A percentile compares a stretch with the other conserved stretches of the same genome.
Evolutionary conservation across 2,113 vertebrate species (phyloP).

Genomic region (Martes martes): DNA sequence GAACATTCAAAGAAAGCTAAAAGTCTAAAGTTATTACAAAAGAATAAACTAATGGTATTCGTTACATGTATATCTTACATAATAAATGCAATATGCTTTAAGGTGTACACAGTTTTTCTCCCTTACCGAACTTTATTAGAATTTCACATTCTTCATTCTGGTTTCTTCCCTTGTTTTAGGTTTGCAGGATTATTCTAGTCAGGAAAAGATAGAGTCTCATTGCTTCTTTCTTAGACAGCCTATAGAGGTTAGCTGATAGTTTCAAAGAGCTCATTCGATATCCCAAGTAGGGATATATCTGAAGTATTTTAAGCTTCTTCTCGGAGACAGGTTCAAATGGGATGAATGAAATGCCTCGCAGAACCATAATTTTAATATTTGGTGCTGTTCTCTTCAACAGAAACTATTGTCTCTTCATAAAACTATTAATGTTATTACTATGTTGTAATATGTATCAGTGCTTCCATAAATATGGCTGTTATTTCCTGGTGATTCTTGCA

Average conservation of each 20-base stretch:
- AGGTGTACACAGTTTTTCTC: background rate
- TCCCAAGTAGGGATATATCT: background rate
- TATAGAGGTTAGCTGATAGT: background rate
- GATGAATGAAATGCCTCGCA: background rate
- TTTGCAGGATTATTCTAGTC: constrained; percentile 2
- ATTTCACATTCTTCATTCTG: constrained; percentile 11
- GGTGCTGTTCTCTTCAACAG: background rate
- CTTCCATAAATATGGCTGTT: background rate
- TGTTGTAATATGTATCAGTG: background rate
- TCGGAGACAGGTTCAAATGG: background rate
- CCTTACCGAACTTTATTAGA: background rate
- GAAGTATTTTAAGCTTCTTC: background rate
- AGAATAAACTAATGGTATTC: background rate
- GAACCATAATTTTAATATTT: background rate
- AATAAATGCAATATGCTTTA: background rate
- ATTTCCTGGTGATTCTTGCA: background rate
- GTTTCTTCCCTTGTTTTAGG: background rate
- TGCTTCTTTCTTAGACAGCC: background rate
- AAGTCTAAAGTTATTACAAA: background rate
- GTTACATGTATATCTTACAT: background rate
- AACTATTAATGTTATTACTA: background rate
- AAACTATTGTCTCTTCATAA: constrained; percentile 9
- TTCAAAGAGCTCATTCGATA: background rate
- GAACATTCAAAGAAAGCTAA: constrained; percentile 18
- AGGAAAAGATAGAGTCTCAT: background rate